Evolutionary conservation across 2,113 vertebrate genomes (phyloP), one percentile per base, ranked within the genome.

Genomic region (Macroglossus sobrinus): DNA sequence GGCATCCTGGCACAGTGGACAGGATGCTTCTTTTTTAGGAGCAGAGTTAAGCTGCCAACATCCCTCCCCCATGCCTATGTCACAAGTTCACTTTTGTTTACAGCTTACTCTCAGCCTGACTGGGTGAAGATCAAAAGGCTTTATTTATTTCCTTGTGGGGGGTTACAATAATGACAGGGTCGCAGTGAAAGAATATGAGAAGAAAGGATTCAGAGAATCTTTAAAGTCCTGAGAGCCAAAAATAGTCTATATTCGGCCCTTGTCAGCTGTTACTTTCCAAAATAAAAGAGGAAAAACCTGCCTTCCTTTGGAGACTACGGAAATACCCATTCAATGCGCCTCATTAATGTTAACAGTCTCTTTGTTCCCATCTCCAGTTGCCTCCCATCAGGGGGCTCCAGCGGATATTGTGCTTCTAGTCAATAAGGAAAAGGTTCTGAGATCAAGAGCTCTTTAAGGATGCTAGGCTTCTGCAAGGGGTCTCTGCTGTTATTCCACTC

Each of bases 51-150:
- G 85, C 89, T 97, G 94, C 85, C 91, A 95, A 63, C 43, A 40
- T 84, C 88, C 72, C 81, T 76, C 81, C 53, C 47, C 40, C 12
- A 45, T 15, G 47, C 79, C 69, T 40, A 50, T 47, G 79, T 96
- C 92, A 92, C 94, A 92, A 95, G 95, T 96, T 97, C 95, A 96
- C 84, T 96, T 93, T 88, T 97, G 95, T 98, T 96, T 97, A 96
- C 55, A 89, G 95, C 87, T 92, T 74, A 92, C 69, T 81, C 55
- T 78, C 16, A 81, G 96, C 66, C 87, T 81, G 84, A 94, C 35
- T 74, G 87, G 89, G 47, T 85, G 61, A 85, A 80, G 91, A 97
- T 93, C 96, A 96, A 97, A 97, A 96, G 85, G 55, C 95, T 96
- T 69, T 95, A 86, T 97, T 97, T 96, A 93, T 89, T 96, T 95